Conservation (phyloP, 2,113 vertebrate genomes). For the Microtus pennsylvanicus region DNA sequence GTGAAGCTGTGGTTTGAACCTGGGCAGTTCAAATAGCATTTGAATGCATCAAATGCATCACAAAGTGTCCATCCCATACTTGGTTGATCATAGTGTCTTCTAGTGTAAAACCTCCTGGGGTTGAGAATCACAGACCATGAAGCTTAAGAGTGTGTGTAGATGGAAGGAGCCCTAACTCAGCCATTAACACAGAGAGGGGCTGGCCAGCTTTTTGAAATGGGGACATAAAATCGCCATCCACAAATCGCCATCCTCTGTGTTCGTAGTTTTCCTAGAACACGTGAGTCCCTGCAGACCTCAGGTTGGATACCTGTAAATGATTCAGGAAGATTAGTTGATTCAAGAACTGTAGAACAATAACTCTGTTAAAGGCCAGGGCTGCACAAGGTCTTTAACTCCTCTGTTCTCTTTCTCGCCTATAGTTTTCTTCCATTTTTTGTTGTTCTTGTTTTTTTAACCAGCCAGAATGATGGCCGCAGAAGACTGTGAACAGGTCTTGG, state of each 20-base stretch:
- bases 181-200: not conserved
- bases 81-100: not conserved
- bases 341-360: not conserved
- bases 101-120: not conserved
- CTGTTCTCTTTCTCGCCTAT: not conserved
- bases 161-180: not conserved
- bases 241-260: not conserved
- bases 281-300: not conserved
- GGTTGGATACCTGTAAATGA: no score
- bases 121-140: not conserved
- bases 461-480: not conserved
- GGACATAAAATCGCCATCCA: not conserved
- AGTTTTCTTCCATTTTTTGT: no score
- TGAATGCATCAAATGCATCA: no score
- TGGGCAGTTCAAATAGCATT: not conserved
- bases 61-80: not conserved
- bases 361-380: not conserved
- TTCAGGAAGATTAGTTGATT: not conserved
- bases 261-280: not conserved
- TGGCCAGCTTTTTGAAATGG: not conserved
- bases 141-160: not conserved
- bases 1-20: conserved; percentile 39
- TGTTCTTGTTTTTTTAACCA: not conserved
- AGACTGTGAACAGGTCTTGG: not conserved
- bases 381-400: not conserved